phyloP scores from a whole-genome alignment of 2,797 vertebrate genomes.

The Lagodon rhomboides region DNA sequence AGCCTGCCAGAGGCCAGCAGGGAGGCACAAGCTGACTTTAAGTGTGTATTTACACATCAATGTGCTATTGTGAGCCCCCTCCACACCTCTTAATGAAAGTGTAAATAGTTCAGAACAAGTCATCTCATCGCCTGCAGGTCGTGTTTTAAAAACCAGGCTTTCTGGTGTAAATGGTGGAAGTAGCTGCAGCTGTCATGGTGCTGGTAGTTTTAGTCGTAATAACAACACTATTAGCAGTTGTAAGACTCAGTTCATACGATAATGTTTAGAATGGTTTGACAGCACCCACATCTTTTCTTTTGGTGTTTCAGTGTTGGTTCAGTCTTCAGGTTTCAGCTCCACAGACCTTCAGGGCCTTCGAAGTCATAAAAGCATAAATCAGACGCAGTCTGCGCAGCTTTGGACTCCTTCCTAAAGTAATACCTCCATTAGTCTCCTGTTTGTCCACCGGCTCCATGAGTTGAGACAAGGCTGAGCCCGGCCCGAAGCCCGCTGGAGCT shows the following conservation, averaged over 20 bases:
- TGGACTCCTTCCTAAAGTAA: slow-evolving; percentile 39
- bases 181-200: neutral
- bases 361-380: slow-evolving; percentile 56
- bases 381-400: slow-evolving; percentile 21
- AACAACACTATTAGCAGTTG: neutral
- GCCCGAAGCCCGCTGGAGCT: slow-evolving; percentile 22
- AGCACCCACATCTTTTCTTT: neutral
- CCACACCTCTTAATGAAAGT: neutral
- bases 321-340: slow-evolving; percentile 36
- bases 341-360: slow-evolving; percentile 31
- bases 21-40: slow-evolving; percentile 1
- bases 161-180: neutral
- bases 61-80: slow-evolving; percentile 31
- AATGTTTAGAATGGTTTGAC: slow-evolving; percentile 7
- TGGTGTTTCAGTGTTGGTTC: slow-evolving; percentile 29
- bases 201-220: neutral
- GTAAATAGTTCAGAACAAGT: slow-evolving; percentile 24
- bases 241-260: neutral
- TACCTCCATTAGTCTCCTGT: slow-evolving; percentile 42
- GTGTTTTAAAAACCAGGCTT: neutral
- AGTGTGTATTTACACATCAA: slow-evolving; percentile 47
- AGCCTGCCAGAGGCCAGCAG: slow-evolving; percentile 10
- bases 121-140: slow-evolving; percentile 24
- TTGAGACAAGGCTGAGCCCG: slow-evolving; percentile 18
- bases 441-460: slow-evolving; percentile 39